Evolutionary conservation across 2,113 vertebrate species (phyloP), one percentile per base, ranked within the genome.

Genomic region (Barnardius zonarius): DNA sequence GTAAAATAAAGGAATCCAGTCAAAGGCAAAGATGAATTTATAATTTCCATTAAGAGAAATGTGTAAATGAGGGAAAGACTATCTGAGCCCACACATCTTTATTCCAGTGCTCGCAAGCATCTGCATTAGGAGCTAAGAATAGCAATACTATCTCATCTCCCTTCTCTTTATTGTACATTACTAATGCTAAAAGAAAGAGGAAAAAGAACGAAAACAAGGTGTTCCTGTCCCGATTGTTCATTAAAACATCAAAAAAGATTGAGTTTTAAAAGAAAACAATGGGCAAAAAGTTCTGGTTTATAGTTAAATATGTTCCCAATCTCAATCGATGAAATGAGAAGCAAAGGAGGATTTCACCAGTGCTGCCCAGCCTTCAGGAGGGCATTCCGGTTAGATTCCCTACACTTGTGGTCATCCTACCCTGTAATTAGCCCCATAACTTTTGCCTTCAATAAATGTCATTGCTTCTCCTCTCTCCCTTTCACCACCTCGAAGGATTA

Each of bases 141-240:
- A 88, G 80, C 62, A 84, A 54, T 78, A 30, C 8, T 94, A 92
- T 95, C 88, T 95, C 69, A 94, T 95, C 80, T 96, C 37, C 39
- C 31, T 92, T 84, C 46, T 86, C 76, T 93, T 95, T 94, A 73
- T 83, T 95, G 69, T 55, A 57, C 73, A 75, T 93, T 75, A 79
- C 61, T 79, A 83, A 95, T 30, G 66, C 28, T 85, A 77, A 93
- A 92, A 88, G 79, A 86, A 95, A 86, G 57, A 77, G 41, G n/a
- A 88, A 83, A 74, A 90, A 63, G 37, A 86, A 92, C 25, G 39
- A 88, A 96, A 92, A 86, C 64, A 90, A 84, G 61, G 55, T 86
- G 27, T 57, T 84, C 31, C 62, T 88, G 39, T 84, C 13, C 22
- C 33, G 24, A 52, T 84, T 89, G 62, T 87, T 94, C 77, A 68